Evolutionary conservation across 2,113 vertebrate genomes (phyloP), one percentile per base, ranked within the genome.

Genomic region (Chlamydotis undulata): DNA sequence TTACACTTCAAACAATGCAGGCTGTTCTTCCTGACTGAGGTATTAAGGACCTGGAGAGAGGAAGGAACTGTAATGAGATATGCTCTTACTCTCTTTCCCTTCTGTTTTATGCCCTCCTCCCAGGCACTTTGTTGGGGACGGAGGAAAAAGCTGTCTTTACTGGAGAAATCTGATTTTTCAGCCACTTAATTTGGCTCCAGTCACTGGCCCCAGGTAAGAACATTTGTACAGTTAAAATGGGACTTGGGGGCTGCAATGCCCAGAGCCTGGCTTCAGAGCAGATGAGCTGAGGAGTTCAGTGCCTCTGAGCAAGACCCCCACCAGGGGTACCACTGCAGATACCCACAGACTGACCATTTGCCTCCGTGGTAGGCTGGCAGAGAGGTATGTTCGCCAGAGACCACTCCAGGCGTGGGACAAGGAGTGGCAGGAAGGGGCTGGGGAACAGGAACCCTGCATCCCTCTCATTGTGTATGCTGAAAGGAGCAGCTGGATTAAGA

Each of bases 401-500:
- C 25, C 18, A 6, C 28, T 57, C n/a, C 1, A 3, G 47, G 24
- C 3, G 6, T 26, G 25, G 11, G 21, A 78, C 31, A 70, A 2
- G 1, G 33, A 90, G 15, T 15, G 45, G 31, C 77, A 93, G 80
- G 47, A 94, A 73, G 60, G 73, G 39, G 26, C 60, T 92, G 43
- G 53, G 35, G 55, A 89, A 69, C 57, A 82, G 65, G 57, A 82
- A 49, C 37, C 64, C 49, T 1, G 6, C 33, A 29, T 89, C 37
- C 22, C 60, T 91, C 53, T 92, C 69, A 87, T 92, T 97, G 95
- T 95, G 63, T 49, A 53, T 61, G 53, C 57, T 95, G 94, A 96
- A 97, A 95, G 70, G 61, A 93, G 31, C 86, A 70, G 90, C 64
- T 95, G 92, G 96, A 91, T 94, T 93, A 84, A 96, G 89, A 92